These are phyloP conservation scores for Pangasius krempfi DNA, from an alignment of 2,797 vertebrate genomes.

Conservation along the genomic window DNA sequence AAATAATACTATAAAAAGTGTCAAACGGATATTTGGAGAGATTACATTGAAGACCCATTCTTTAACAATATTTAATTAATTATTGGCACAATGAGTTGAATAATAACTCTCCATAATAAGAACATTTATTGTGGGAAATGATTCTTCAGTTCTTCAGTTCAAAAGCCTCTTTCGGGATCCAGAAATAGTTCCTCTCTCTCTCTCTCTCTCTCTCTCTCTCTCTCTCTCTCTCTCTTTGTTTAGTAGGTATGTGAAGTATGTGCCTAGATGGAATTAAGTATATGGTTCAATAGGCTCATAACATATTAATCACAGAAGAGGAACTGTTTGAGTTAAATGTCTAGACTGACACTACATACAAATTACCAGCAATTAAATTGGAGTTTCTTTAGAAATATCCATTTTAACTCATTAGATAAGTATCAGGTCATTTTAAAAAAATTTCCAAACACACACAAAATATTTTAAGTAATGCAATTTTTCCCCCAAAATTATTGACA, in stretches of 20 bases:
- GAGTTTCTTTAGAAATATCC: neutral
- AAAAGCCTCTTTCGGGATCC: neutral
- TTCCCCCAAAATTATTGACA: neutral
- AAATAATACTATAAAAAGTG: neutral
- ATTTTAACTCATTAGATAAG: neutral
- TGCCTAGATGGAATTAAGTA: neutral
- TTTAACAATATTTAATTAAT: neutral
- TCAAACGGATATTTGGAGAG: neutral
- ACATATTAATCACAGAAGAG: neutral
- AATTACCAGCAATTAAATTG: neutral
- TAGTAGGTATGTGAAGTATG: neutral
- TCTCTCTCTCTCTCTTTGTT: neutral
- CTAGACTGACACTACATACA: neutral
- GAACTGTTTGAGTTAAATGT: neutral
- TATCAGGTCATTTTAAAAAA: neutral
- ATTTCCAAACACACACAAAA: neutral
- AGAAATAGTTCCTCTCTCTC: neutral
- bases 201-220: neutral
- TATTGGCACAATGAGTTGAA: neutral
- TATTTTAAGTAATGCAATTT: neutral
- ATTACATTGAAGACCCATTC: neutral
- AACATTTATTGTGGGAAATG: neutral
- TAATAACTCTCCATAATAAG: neutral
- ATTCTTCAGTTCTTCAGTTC: neutral
- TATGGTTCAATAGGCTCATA: neutral